Evolutionary conservation across 1,140 invertebrate genomes (phyloP).

Genomic region (Stegodyphus dumicola): DNA sequence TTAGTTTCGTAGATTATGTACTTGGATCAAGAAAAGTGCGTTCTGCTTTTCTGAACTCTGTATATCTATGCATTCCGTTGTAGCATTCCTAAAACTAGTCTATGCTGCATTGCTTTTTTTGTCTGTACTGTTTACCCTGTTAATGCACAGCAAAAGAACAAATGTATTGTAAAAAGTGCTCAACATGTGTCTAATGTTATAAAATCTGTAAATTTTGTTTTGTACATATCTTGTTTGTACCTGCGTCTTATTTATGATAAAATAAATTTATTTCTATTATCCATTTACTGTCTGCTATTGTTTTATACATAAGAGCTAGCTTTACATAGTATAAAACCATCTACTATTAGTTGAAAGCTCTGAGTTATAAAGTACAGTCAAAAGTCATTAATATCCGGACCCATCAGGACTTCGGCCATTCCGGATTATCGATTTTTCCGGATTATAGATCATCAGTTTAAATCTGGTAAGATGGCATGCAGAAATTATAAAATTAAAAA

Average conservation of each 20-base stretch:
- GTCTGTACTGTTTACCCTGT: not conserved
- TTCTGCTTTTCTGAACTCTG: not conserved
- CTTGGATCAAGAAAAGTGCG: not conserved
- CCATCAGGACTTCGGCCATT: too few relatives aligned
- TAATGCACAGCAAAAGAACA: constrained; percentile 33
- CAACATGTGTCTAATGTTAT: constrained; percentile 12
- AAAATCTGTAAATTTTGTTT: constrained; percentile 19
- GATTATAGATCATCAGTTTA: too few relatives aligned
- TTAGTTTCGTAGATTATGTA: too few relatives aligned
- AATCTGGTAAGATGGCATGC: too few relatives aligned
- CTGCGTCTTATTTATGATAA: constrained; percentile 37
- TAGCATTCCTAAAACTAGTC: not conserved
- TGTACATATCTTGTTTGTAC: constrained; percentile 46
- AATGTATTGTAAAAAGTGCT: constrained; percentile 34
- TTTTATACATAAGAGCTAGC: not conserved
- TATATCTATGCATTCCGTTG: not conserved
- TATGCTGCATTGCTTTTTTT: not conserved
- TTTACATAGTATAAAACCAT: too few relatives aligned
- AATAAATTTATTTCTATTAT: constrained; percentile 46
- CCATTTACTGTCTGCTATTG: not conserved
- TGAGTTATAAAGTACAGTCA: too few relatives aligned
- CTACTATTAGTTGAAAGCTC: too few relatives aligned
- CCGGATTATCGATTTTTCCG: too few relatives aligned
- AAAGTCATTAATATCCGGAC: too few relatives aligned
- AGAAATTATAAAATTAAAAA: too few relatives aligned